Conservation (phyloP, 2,113 vertebrate species). For the Lichenostomus cassidix region DNA sequence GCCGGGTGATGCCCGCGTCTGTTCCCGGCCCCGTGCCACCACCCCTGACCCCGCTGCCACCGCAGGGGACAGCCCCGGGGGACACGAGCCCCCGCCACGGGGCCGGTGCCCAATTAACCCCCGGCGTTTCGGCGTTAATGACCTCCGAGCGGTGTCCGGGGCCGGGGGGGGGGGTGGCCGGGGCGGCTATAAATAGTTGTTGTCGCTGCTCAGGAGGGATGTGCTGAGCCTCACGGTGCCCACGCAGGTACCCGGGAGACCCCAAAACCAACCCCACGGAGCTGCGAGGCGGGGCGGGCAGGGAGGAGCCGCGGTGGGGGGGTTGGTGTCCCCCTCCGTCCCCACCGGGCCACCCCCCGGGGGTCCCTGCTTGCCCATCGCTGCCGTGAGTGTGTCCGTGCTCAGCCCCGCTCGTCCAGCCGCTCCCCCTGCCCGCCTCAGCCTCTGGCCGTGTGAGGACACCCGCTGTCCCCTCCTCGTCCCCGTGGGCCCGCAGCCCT, state of each 20-base stretch:
- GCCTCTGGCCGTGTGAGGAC: accelerated
- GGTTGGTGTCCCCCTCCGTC: not conserved
- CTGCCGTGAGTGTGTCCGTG: not conserved
- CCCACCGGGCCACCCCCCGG: not conserved
- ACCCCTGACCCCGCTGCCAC: not conserved
- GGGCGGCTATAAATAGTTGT: conserved; percentile 41
- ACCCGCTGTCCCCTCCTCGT: not conserved
- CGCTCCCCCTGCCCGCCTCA: not conserved
- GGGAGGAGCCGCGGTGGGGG: accelerated
- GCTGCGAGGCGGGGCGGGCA: not conserved
- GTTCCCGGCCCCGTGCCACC: not conserved
- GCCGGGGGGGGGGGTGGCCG: not conserved
- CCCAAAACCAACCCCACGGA: not conserved
- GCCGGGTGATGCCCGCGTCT: not conserved
- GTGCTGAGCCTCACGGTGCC: not conserved
- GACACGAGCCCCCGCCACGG: not conserved
- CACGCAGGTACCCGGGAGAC: not conserved
- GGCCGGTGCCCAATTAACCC: not conserved
- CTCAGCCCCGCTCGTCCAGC: not conserved
- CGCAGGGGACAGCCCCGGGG: not conserved
- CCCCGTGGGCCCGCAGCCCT: not conserved
- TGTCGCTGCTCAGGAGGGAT: not conserved
- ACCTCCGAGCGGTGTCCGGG: not conserved
- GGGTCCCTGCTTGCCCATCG: not conserved
- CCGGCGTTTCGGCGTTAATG: not conserved